Percentiles rank a stretch among this genome's conserved stretches.
These are phyloP conservation scores for Lagenorhynchus albirostris DNA, from an alignment of 2,113 vertebrate genomes.

Conservation along the genomic window DNA sequence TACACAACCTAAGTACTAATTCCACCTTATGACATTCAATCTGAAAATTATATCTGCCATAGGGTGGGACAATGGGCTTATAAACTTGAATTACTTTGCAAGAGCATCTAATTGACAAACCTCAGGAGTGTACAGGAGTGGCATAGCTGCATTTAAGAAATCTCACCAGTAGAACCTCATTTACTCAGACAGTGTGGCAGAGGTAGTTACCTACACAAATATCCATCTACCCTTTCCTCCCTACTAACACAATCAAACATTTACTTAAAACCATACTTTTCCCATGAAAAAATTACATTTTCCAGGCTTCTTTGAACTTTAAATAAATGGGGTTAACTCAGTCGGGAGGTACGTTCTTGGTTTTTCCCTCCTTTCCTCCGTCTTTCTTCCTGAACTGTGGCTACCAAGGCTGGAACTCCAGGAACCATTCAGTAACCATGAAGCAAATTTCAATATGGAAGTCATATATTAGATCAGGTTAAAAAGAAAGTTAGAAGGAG, in stretches of 20 bases:
- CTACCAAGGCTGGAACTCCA: background rate
- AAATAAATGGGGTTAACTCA: background rate
- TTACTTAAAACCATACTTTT: constrained; percentile 1
- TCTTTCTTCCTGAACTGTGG: background rate
- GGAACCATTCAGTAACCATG: background rate
- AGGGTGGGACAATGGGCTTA: background rate
- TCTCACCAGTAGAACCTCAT: background rate
- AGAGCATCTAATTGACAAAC: background rate
- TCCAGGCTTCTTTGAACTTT: background rate
- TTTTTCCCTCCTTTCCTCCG: background rate
- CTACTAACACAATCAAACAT: background rate
- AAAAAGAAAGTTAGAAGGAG: background rate
- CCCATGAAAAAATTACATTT: background rate
- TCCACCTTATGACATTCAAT: background rate
- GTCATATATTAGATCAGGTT: background rate
- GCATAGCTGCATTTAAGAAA: background rate
- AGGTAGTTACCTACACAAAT: background rate
- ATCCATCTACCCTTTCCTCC: background rate
- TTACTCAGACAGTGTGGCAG: background rate
- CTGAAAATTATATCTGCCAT: background rate
- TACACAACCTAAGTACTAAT: background rate
- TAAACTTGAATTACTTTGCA: background rate
- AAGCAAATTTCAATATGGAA: background rate
- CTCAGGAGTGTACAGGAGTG: background rate
- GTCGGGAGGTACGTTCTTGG: background rate